Percentiles rank a stretch among this genome's conserved stretches.
These are phyloP conservation scores for Epizoanthus ramosus DNA, from an alignment of 92 coral and sea anemone species.

Conservation along the genomic window DNA sequence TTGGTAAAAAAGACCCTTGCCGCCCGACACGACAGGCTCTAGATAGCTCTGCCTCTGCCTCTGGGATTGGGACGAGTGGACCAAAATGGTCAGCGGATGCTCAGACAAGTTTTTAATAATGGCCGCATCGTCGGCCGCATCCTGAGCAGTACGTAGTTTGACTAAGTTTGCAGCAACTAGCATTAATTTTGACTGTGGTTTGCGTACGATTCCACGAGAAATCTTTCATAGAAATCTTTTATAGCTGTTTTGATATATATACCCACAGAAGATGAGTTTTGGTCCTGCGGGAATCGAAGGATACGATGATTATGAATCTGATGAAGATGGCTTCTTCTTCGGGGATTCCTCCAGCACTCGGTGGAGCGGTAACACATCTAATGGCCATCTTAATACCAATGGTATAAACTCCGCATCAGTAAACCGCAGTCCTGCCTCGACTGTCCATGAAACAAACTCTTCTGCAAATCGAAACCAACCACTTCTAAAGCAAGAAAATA, in stretches of 20 bases:
- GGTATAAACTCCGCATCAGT: neutral
- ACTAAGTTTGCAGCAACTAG: too few relatives aligned
- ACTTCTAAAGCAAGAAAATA: slow-evolving; percentile 5
- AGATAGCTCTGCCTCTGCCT: too few relatives aligned
- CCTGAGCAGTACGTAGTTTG: too few relatives aligned
- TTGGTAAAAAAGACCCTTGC: too few relatives aligned
- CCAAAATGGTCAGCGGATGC: slow-evolving; percentile 21
- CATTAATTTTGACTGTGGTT: neutral
- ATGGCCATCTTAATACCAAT: neutral
- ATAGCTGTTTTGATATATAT: neutral
- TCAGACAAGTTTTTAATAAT: neutral
- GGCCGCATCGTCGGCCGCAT: neutral
- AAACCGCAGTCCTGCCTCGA: neutral
- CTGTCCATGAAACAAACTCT: neutral
- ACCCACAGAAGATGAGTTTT: slow-evolving; percentile 63
- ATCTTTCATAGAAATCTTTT: neutral
- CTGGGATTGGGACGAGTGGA: neutral
- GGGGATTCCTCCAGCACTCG: slow-evolving; percentile 31
- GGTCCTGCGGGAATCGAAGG: slow-evolving; percentile 90
- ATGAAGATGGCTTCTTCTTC: slow-evolving; percentile 74
- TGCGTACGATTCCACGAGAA: neutral
- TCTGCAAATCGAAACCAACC: slow-evolving; percentile 9
- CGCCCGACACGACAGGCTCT: too few relatives aligned
- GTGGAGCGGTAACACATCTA: neutral
- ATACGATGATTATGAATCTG: slow-evolving; percentile 59